A percentile compares a stretch with the other conserved stretches of the same genome.
Conservation (phyloP, 2,888 invertebrate genomes). For the Noctua fimbriata region DNA sequence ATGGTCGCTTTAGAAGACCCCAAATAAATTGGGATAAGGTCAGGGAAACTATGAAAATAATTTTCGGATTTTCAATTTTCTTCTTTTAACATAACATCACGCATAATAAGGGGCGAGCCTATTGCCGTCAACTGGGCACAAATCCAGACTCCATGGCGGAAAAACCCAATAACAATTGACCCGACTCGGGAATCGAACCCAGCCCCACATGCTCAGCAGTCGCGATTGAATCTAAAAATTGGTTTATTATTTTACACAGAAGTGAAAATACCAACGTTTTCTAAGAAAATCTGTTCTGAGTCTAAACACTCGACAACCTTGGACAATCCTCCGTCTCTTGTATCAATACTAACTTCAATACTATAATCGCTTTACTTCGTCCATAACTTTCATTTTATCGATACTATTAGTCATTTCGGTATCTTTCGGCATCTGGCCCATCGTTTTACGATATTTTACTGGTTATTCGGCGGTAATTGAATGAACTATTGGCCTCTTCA, state of each 20-base stretch:
- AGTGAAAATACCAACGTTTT: background rate
- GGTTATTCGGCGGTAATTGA: slow-evolving; percentile 41
- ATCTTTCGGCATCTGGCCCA: slow-evolving; percentile 38
- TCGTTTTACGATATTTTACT: slow-evolving; percentile 39
- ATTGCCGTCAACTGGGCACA: no score
- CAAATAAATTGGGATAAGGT: background rate
- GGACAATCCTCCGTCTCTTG: slow-evolving; percentile 4
- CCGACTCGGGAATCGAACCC: no score
- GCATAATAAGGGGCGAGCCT: no score
- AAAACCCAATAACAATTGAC: no score
- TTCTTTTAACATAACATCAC: no score
- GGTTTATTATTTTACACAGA: background rate
- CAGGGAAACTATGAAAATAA: background rate
- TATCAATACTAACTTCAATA: slow-evolving; percentile 18
- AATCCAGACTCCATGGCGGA: no score
- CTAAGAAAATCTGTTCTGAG: background rate
- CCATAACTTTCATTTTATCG: slow-evolving; percentile 38
- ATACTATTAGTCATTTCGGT: slow-evolving; percentile 31
- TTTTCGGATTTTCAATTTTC: no score
- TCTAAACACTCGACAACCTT: slow-evolving; percentile 3
- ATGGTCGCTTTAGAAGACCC: background rate
- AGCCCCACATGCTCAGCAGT: no score
- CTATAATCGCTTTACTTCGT: slow-evolving; percentile 33
- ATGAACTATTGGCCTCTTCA: slow-evolving; percentile 25
- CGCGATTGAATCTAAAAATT: background rate